phyloP scores from a whole-genome alignment of 2,888 invertebrate genomes.

The Drepanosiphum platanoidis region DNA sequence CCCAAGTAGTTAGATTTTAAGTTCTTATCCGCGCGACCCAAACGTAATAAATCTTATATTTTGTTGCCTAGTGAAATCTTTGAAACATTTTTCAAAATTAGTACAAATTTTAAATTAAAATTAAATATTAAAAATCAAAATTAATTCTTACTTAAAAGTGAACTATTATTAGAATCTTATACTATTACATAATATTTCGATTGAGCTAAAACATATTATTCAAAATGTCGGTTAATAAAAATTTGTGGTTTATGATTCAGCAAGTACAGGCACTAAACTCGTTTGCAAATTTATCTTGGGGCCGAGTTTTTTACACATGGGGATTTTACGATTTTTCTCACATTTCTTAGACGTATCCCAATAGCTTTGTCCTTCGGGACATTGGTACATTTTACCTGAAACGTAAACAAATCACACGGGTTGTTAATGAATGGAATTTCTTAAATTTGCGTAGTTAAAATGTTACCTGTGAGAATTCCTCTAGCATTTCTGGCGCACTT shows the following conservation, averaged over 20 bases:
- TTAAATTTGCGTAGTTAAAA: neutral
- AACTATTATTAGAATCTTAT: slow-evolving; percentile 5
- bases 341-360: slow-evolving; percentile 83
- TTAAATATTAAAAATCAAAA: slow-evolving; percentile 5
- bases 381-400: slow-evolving; percentile 79
- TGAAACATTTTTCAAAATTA: slow-evolving; percentile 61
- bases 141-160: slow-evolving; percentile 11
- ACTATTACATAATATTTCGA: neutral
- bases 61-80: slow-evolving; percentile 28
- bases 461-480: slow-evolving; percentile 66
- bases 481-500: slow-evolving; percentile 74
- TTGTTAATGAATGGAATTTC: neutral
- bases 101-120: slow-evolving; percentile 22
- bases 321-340: slow-evolving; percentile 74
- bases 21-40: neutral
- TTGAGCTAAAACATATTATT: slow-evolving; percentile 40
- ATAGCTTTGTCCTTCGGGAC: slow-evolving; percentile 80
- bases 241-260: slow-evolving; percentile 1
- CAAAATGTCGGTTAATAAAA: neutral
- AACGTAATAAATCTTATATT: neutral
- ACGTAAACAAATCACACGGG: slow-evolving; percentile 48
- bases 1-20: slow-evolving; percentile 5
- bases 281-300: slow-evolving; percentile 57
- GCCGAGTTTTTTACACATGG: slow-evolving; percentile 70
- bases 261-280: slow-evolving; percentile 59